Percentiles rank a stretch among this genome's conserved stretches.
Conservation (phyloP, 2,797 vertebrate genomes). For the Typhlichthys subterraneus region DNA sequence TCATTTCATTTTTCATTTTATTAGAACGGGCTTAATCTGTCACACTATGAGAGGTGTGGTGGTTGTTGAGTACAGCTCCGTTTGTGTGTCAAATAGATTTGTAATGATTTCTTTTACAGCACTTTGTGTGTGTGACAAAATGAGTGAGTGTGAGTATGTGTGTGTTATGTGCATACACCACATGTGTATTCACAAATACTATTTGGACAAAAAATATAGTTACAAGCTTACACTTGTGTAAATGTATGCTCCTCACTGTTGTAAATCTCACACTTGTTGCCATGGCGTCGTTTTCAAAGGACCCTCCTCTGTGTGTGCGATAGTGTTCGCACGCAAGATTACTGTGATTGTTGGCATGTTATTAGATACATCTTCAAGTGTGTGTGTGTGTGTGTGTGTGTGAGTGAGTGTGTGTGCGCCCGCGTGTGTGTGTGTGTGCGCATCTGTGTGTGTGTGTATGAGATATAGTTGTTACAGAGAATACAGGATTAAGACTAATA, state of each 20-base stretch:
- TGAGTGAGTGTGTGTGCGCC: constrained; percentile 11
- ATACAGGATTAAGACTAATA: constrained; percentile 5
- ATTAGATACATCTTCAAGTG: background rate
- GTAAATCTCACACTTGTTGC: constrained; percentile 58
- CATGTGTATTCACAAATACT: background rate
- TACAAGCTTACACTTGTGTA: no score
- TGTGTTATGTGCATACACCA: background rate
- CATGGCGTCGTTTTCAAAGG: constrained; percentile 50
- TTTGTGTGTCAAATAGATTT: background rate
- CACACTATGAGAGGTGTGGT: background rate
- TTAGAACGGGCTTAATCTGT: constrained; percentile 46
- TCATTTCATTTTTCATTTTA: constrained; percentile 24
- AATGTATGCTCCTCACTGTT: no score
- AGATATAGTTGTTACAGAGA: constrained; percentile 5
- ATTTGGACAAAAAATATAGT: background rate
- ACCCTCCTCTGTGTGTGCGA: constrained; percentile 9
- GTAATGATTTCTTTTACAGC: no score
- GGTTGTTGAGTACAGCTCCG: background rate
- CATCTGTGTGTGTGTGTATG: constrained; percentile 15
- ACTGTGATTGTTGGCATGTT: no score
- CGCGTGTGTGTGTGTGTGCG: constrained; percentile 20
- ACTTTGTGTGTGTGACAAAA: no score
- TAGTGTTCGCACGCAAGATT: constrained; percentile 10
- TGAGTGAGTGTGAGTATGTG: background rate
- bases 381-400: constrained; percentile 31